Conservation (phyloP, 2,888 invertebrate genomes). For the Blera fallax region DNA sequence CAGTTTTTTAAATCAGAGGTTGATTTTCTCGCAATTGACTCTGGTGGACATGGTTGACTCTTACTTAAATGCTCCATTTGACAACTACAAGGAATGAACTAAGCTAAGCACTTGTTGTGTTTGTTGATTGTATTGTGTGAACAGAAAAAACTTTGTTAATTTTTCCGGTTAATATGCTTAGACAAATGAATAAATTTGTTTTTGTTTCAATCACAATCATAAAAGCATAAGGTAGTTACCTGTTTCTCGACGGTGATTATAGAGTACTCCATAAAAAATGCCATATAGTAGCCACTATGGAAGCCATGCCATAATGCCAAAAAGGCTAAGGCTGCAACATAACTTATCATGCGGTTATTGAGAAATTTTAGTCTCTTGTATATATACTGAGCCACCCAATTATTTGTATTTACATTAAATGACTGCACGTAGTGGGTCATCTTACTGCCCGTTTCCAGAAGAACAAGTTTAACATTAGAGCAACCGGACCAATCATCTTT, state of each 20-base stretch:
- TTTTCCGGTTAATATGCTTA: too few species aligned
- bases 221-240: conserved; percentile 82
- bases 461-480: conserved; percentile 91
- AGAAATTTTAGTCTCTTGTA: conserved; percentile 96
- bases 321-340: conserved; percentile 91
- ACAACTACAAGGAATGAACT: too few species aligned
- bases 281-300: conserved; percentile 95
- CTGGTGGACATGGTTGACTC: too few species aligned
- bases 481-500: conserved; percentile 94
- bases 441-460: conserved; percentile 91
- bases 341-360: conserved; percentile 91
- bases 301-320: conserved; percentile 98
- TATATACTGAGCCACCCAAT: conserved; percentile 96
- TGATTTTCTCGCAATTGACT: too few species aligned
- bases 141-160: too few species aligned
- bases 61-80: too few species aligned
- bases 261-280: conserved; percentile 95
- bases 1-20: too few species aligned
- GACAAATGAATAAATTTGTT: too few species aligned
- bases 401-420: conserved; percentile 98
- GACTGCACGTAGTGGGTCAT: conserved; percentile 94
- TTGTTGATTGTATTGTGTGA: too few species aligned
- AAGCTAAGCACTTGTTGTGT: too few species aligned
- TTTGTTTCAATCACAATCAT: too few species aligned
- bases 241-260: conserved; percentile 93